phyloP scores from a whole-genome alignment of 1,140 invertebrate species.

The Drosophila grimshawi region DNA sequence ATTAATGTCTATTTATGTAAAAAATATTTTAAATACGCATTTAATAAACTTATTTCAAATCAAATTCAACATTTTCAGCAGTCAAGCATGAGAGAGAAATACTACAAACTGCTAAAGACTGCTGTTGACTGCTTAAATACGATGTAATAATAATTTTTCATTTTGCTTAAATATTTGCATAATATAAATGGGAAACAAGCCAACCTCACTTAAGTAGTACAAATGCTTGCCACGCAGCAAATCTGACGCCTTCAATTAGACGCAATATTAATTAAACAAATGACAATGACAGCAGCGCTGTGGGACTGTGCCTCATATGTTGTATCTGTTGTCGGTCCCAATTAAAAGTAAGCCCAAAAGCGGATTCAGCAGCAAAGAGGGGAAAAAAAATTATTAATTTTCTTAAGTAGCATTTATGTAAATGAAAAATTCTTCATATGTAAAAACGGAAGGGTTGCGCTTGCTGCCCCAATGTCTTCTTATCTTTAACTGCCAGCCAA shows the following conservation, averaged over 20 bases:
- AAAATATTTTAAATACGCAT: conserved; percentile 60
- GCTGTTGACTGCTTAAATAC: no score
- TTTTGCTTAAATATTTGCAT: no score
- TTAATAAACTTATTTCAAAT: conserved; percentile 55
- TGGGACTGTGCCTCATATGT: conserved; percentile 32
- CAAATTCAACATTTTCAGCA: background rate
- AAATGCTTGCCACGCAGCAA: conserved; percentile 11
- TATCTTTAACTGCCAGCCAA: conserved; percentile 41
- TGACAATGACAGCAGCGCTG: conserved; percentile 42
- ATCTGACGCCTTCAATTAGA: conserved; percentile 36
- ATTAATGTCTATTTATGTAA: conserved; percentile 68
- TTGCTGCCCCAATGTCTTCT: conserved; percentile 32
- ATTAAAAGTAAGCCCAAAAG: conserved; percentile 50
- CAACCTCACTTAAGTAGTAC: conserved; percentile 27
- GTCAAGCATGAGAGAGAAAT: no score
- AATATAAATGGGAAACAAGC: no score
- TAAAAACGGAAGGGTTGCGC: conserved; percentile 47
- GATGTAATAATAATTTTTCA: no score
- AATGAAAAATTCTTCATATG: conserved; percentile 63
- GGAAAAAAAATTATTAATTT: conserved; percentile 62
- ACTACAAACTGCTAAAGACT: no score
- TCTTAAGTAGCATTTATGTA: conserved; percentile 71
- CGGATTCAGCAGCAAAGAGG: conserved; percentile 18
- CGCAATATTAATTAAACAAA: conserved; percentile 69
- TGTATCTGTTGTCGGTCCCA: conserved; percentile 16